Conservation (phyloP, 2,888 invertebrate genomes). For the Dicyrtoma fusca region DNA sequence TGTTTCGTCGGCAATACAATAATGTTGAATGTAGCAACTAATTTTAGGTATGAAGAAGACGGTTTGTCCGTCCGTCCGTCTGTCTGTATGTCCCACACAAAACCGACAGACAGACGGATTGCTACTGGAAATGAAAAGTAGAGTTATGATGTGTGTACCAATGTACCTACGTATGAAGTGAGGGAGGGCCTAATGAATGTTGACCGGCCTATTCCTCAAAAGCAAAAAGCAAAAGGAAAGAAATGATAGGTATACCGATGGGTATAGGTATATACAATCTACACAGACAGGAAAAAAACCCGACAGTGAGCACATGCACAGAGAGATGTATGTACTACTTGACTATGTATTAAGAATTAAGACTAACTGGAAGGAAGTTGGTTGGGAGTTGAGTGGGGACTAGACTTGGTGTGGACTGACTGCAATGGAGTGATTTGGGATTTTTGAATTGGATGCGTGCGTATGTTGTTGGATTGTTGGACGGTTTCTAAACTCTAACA, state of each 20-base stretch:
- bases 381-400: neutral
- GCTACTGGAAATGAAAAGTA: slow-evolving; percentile 30
- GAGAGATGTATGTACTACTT: too few relatives aligned
- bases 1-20: neutral
- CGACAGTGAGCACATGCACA: too few relatives aligned
- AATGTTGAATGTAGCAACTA: neutral
- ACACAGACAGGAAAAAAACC: too few relatives aligned
- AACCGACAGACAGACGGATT: neutral
- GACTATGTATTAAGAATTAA: neutral
- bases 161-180: too few relatives aligned
- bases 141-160: slow-evolving; percentile 44
- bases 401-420: neutral
- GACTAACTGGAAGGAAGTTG: neutral
- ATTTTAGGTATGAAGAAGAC: neutral
- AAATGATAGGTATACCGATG: slow-evolving; percentile 1
- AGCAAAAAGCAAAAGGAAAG: neutral
- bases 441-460: slow-evolving; percentile 14
- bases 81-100: neutral
- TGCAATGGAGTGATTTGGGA: too few relatives aligned
- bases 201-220: slow-evolving; percentile 4
- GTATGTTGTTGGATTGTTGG: slow-evolving; percentile 10
- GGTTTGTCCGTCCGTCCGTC: neutral
- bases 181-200: slow-evolving; percentile 34
- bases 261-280: neutral
- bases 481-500: slow-evolving; percentile 11